Conservation (phyloP, 1,140 invertebrate genomes). For the Zaprionus davidi region DNA sequence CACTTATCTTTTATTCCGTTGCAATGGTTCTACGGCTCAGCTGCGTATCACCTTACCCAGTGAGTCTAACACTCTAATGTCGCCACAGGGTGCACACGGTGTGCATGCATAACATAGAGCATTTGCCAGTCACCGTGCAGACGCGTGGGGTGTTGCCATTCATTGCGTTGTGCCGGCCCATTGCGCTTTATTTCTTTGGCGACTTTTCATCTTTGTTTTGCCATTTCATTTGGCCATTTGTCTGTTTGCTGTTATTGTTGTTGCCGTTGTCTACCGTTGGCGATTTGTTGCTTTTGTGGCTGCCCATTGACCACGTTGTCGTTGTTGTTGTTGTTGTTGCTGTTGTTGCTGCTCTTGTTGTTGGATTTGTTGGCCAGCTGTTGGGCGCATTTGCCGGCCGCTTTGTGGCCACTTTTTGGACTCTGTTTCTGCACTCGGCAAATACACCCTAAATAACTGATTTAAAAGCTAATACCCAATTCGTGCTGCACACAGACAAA, state of each 20-base stretch:
- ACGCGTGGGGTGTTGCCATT: conserved; percentile 12
- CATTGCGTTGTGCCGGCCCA: conserved; percentile 19
- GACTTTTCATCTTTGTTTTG: conserved; percentile 70
- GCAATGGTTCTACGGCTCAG: too few relatives aligned
- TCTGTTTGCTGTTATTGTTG: conserved; percentile 17
- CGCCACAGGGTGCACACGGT: background rate
- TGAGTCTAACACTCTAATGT: background rate
- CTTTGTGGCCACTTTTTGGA: conserved; percentile 67
- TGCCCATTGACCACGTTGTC: conserved; percentile 40
- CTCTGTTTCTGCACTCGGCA: conserved; percentile 20
- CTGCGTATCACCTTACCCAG: background rate
- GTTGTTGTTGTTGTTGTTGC: conserved; percentile 13
- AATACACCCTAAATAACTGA: conserved; percentile 62
- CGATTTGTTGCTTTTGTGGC: conserved; percentile 45
- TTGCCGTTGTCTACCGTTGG: conserved; percentile 42
- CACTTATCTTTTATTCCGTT: too few relatives aligned
- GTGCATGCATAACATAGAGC: conserved; percentile 1
- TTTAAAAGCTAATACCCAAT: conserved; percentile 60
- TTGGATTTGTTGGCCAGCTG: conserved; percentile 58
- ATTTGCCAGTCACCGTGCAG: conserved; percentile 4
- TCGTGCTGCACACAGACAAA: conserved; percentile 13
- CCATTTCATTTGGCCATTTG: conserved; percentile 74
- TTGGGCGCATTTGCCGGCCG: conserved; percentile 63
- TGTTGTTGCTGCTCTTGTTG: conserved; percentile 30
- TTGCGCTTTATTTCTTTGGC: conserved; percentile 45